Conservation (phyloP, 1,140 invertebrate species). For the Tenebrio molitor region DNA sequence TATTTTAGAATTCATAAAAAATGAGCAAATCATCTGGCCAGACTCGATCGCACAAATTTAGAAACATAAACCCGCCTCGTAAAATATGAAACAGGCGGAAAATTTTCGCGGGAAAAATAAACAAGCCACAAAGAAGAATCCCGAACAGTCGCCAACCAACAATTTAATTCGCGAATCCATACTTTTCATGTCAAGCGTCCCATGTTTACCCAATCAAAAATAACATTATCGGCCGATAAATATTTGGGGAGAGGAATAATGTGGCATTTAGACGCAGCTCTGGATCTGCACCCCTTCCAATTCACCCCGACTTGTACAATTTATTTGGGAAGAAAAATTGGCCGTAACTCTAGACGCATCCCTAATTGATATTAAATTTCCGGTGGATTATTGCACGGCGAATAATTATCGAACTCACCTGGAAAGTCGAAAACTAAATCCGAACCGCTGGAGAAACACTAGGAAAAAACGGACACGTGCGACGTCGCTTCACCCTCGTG, state of each 20-base stretch:
- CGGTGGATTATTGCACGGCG: slow-evolving; percentile 5
- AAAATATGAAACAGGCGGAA: too few species aligned
- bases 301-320: too few species aligned
- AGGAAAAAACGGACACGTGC: slow-evolving; percentile 9
- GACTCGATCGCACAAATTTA: too few species aligned
- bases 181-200: neutral
- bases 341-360: slow-evolving; percentile 5
- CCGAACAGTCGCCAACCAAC: neutral
- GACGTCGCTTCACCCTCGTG: slow-evolving; percentile 14
- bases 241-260: neutral
- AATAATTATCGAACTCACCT: slow-evolving; percentile 8
- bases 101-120: too few species aligned
- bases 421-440: slow-evolving; percentile 13
- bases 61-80: too few species aligned
- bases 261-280: too few species aligned
- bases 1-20: too few species aligned
- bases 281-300: too few species aligned
- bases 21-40: too few species aligned
- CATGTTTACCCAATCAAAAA: neutral
- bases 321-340: too few species aligned
- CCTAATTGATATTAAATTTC: slow-evolving; percentile 40
- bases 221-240: neutral
- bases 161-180: neutral
- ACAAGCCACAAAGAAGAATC: neutral
- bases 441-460: neutral